These are phyloP conservation scores for Ammospiza nelsoni DNA, from an alignment of 2,113 vertebrate species.

Conservation along the genomic window DNA sequence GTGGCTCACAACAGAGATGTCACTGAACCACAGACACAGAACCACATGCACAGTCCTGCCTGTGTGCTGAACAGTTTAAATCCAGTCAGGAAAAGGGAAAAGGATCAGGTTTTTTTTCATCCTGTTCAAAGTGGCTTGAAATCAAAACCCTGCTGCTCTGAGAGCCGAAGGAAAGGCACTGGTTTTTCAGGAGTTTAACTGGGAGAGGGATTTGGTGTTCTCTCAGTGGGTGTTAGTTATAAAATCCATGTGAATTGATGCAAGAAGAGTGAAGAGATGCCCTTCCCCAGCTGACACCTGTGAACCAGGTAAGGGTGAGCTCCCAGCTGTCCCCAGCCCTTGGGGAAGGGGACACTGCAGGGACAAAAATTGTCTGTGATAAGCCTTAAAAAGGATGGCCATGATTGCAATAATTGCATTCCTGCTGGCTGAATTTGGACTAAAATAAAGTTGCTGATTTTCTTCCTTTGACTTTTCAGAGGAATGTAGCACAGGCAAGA, in stretches of 20 bases:
- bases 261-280: not conserved
- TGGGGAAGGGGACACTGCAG: not conserved
- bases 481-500: not conserved
- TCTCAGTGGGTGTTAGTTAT: not conserved
- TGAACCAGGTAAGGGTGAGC: fast-evolving
- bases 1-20: not conserved
- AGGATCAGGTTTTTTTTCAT: not conserved
- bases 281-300: not conserved
- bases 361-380: not conserved
- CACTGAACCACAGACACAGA: not conserved
- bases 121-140: not conserved
- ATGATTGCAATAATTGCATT: not conserved
- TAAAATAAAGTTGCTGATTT: not conserved
- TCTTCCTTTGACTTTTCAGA: not conserved
- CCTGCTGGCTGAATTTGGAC: not conserved
- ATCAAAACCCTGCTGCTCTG: not conserved
- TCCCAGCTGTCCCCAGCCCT: not conserved
- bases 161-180: fast-evolving
- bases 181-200: not conserved
- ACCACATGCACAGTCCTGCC: not conserved
- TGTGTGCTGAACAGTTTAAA: constrained; percentile 8
- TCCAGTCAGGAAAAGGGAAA: not conserved
- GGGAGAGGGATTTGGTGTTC: not conserved
- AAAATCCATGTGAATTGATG: not conserved
- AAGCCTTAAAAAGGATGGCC: not conserved